Base-by-base conservation (phyloP, 2,797 vertebrate genomes). In the Naso thynnoides region DNA sequence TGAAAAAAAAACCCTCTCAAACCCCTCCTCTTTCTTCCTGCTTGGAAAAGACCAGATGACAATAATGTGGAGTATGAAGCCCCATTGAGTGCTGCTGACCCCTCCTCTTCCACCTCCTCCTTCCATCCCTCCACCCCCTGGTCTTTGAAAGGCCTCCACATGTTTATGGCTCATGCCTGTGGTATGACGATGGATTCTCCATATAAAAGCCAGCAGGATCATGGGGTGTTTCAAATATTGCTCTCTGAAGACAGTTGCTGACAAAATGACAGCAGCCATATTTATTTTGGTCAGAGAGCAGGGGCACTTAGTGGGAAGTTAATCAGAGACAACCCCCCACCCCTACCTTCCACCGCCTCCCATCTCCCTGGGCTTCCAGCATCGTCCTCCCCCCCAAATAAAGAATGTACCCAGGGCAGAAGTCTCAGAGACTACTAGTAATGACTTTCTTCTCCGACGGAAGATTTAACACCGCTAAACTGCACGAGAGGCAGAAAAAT, bases 101-200 rank as follows among this genome's bases (percentile, higher is more conserved):
- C 88, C 87, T 87, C 88, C 88, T 85, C 79, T 54, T 80, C 83
- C 72, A 82, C 72, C 80, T 70, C 77, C 84, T 78, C 53, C 78
- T 64, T 72, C 85, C 76, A 79, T 68, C 79, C 72, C 79, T 79
- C 87, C 83, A 81, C 74, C 88, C 83, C 83, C 62, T 75, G 81
- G 82, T 90, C 88, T 94, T 94, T 92, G 90, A 93, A 93, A 90
- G 86, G 86, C 92, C 90, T 95, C 92, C 91, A 92, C 91, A 92
- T 93, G 88, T 95, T 93, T 93, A 95, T 93, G 90, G 88, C 88
- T 94, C 94, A 94, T 94, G 93, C 94, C 92, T 95, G 93, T 94
- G 93, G 94, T 93, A 95, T 95, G 93, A 95, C 92, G 91, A 94
- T 93, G 91, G 93, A 93, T 94, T 93, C 94, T 93, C 93, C 91